Base-by-base conservation (phyloP, 2,888 invertebrate species). In the Esperia sulphurella region DNA sequence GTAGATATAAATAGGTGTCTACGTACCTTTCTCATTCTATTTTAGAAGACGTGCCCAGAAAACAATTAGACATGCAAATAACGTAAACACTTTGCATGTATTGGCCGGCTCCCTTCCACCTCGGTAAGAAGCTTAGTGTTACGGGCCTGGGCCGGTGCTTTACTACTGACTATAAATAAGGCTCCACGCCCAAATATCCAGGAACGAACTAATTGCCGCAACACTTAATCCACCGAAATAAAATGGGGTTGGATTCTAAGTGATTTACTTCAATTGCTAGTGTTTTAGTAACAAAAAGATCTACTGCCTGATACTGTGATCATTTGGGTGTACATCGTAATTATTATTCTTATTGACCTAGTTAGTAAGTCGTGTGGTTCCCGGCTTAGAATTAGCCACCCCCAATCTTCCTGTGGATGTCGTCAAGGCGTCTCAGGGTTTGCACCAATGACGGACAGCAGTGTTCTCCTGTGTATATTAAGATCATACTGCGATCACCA, bases 161-260 rank as follows among this genome's bases (percentile, higher is more conserved):
- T 64, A 67, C 59, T 56, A 40, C 55, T 38, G 63, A 65, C 74
- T 67, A 77, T 80, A 81, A 81, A 81, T 78, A 80, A 78, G 66
- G 72, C 66, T 71, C 60, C 57, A 54, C 64, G 65, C 69, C 73
- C 71, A 70, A 80, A 79, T 75, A 75, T 74, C 78, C 75, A 68
- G 68, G 68, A 58, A 68, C 66, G 60, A 72, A 77, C 76, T 79
- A 79, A 79, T 80, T 81, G 76, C 75, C 59, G 64, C 68, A 68
- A 73, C 68, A 57, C 59, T 48, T 79, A 81, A 81, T 80, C 81
- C 73, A 75, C 68, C 68, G 71, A 78, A 80, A 78, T 78, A 78
- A 82, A 80, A 78, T 69, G 63, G 61, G 68, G 63, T 67, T 48
- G 57, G 55, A 64, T 60, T 68, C 59, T 63, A 66, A 14, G 14